A percentile compares a stretch with the other conserved stretches of the same genome.
Evolutionary conservation across 2,888 invertebrate genomes (phyloP).

Genomic region (Rhagonycha fulva): DNA sequence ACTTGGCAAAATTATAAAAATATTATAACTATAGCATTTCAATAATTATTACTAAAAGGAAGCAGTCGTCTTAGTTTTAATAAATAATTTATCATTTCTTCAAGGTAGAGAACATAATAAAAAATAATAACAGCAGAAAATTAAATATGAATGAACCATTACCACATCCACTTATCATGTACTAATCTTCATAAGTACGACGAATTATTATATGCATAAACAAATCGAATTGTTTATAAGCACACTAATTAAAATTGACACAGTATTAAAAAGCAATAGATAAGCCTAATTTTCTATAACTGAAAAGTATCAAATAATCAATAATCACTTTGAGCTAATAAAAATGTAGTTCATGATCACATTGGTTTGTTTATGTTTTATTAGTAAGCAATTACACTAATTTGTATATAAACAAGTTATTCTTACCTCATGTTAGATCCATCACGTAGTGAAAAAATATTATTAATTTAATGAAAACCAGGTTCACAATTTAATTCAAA

Average conservation of each 20-base stretch:
- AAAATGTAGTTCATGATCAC: not conserved
- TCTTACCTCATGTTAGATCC: conserved; percentile 1
- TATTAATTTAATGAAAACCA: not conserved
- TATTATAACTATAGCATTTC: not conserved
- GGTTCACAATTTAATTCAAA: not conserved
- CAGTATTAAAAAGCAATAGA: not conserved
- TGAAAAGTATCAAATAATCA: not conserved
- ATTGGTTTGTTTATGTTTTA: not conserved
- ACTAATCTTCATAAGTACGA: not conserved
- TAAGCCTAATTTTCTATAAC: not conserved
- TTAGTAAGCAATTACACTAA: not conserved
- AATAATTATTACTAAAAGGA: not conserved
- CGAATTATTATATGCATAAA: not conserved
- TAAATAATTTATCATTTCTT: not conserved
- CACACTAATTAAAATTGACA: not conserved
- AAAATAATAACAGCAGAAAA: not conserved
- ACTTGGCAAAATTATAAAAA: not conserved
- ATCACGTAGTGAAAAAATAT: not conserved
- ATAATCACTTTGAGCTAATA: not conserved
- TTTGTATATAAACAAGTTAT: conserved; percentile 1
- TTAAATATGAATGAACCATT: not conserved
- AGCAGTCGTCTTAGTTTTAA: no score
- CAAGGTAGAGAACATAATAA: not conserved
- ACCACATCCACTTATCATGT: not conserved
- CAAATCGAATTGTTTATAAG: not conserved